Conservation (phyloP, 64 coral and sea anemone genomes). For the Anthopleura sola region DNA sequence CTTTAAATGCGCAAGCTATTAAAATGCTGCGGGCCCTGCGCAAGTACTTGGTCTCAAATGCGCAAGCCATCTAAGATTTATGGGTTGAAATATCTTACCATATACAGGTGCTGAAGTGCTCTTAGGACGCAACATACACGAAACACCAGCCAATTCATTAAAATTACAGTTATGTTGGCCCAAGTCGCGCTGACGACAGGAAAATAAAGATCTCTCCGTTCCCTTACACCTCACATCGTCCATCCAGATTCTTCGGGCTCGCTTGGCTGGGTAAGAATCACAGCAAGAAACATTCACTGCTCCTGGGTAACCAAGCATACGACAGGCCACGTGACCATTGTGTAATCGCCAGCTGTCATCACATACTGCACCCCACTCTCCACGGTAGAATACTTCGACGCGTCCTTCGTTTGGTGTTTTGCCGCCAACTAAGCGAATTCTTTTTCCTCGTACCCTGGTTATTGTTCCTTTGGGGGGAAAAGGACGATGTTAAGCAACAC, state of each 20-base stretch:
- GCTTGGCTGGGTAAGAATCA: not conserved
- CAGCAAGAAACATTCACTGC: not conserved
- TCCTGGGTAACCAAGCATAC: not conserved
- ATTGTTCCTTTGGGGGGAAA: constrained; percentile 6
- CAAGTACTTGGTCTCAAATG: too few species aligned
- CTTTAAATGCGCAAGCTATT: too few species aligned
- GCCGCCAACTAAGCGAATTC: constrained; percentile 15
- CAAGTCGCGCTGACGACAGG: constrained; percentile 30
- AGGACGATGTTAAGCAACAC: not conserved
- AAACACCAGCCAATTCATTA: constrained; percentile 39
- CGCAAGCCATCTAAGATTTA: too few species aligned
- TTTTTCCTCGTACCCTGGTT: not conserved
- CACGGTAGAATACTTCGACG: constrained; percentile 20
- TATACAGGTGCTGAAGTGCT: not conserved
- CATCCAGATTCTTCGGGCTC: not conserved
- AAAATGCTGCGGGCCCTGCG: too few species aligned
- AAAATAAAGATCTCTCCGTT: constrained; percentile 28
- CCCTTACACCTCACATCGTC: constrained; percentile 51
- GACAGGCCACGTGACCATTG: constrained; percentile 12
- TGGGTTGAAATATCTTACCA: not conserved
- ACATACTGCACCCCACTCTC: constrained; percentile 25
- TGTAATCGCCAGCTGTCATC: not conserved
- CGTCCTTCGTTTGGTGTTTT: not conserved
- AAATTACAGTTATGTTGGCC: constrained; percentile 29
- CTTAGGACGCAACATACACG: not conserved